Percentiles rank a stretch among this genome's conserved stretches.
phyloP scores from a whole-genome alignment of 1,140 invertebrate genomes.

The Sycophaga agraensis region DNA sequence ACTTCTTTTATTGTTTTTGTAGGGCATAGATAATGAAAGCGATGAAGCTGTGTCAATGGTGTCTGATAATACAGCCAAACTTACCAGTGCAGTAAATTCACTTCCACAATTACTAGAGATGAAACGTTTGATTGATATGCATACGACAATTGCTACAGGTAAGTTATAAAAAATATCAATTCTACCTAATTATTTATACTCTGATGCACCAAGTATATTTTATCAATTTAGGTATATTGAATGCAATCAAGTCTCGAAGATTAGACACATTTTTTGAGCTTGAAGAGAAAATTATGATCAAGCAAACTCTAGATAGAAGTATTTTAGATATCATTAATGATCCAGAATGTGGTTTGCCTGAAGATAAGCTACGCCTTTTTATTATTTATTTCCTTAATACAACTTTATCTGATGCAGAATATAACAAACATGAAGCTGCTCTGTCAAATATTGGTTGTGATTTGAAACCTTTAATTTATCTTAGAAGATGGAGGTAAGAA shows the following conservation, averaged over 20 bases:
- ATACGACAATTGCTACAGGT: constrained; percentile 95
- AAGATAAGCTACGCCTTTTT: constrained; percentile 94
- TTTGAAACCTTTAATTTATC: constrained; percentile 77
- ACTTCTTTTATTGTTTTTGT: constrained; percentile 22
- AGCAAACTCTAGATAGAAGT: constrained; percentile 72
- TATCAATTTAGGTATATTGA: constrained; percentile 69
- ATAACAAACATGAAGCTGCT: constrained; percentile 78
- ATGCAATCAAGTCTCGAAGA: constrained; percentile 87
- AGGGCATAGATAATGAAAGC: constrained; percentile 75
- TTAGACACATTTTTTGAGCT: constrained; percentile 96
- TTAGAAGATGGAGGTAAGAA: constrained; percentile 85
- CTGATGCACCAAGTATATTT: constrained; percentile 18
- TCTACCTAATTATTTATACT: constrained; percentile 14
- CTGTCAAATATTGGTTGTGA: constrained; percentile 84
- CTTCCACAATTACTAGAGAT: constrained; percentile 95
- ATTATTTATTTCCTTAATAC: constrained; percentile 92
- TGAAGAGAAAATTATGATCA: constrained; percentile 96
- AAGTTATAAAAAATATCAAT: constrained; percentile 31
- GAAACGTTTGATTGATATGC: constrained; percentile 97
- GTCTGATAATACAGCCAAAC: constrained; percentile 89
- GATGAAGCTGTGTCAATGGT: constrained; percentile 79
- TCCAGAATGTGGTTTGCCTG: constrained; percentile 78
- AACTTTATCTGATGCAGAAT: constrained; percentile 79
- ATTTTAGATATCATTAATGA: constrained; percentile 83
- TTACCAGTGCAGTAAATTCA: constrained; percentile 93